phyloP scores from a whole-genome alignment of 2,888 invertebrate genomes.

The Heteropelma amictum region DNA sequence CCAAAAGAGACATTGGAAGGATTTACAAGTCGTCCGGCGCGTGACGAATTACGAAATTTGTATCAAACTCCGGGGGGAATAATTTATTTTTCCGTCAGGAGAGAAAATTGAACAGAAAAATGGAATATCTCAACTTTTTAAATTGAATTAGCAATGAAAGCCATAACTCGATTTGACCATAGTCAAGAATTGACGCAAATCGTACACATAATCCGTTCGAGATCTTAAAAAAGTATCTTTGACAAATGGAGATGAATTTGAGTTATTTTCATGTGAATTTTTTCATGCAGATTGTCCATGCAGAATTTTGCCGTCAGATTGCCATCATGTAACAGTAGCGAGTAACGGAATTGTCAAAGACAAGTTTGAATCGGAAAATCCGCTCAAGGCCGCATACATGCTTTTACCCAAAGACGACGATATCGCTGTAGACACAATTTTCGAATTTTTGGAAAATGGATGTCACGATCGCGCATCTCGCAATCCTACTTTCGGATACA shows the following conservation, averaged over 20 bases:
- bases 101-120: no score
- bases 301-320: slow-evolving; percentile 63
- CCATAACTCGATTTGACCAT: no score
- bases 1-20: no score
- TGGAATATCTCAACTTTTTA: no score
- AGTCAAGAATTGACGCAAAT: no score
- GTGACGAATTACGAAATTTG: no score
- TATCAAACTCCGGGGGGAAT: no score
- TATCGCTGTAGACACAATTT: slow-evolving; percentile 59
- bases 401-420: slow-evolving; percentile 68
- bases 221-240: background rate
- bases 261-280: background rate
- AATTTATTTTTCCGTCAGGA: no score
- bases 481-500: background rate
- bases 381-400: slow-evolving; percentile 53
- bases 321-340: slow-evolving; percentile 63
- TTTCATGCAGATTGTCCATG: slow-evolving; percentile 64
- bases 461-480: background rate
- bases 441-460: slow-evolving; percentile 10
- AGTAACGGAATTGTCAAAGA: slow-evolving; percentile 63
- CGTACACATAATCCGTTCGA: background rate
- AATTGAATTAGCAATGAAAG: no score
- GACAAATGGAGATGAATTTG: background rate
- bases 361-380: slow-evolving; percentile 56
- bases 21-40: no score